phyloP scores from a whole-genome alignment of 2,797 vertebrate species.

The Choloepus didactylus region DNA sequence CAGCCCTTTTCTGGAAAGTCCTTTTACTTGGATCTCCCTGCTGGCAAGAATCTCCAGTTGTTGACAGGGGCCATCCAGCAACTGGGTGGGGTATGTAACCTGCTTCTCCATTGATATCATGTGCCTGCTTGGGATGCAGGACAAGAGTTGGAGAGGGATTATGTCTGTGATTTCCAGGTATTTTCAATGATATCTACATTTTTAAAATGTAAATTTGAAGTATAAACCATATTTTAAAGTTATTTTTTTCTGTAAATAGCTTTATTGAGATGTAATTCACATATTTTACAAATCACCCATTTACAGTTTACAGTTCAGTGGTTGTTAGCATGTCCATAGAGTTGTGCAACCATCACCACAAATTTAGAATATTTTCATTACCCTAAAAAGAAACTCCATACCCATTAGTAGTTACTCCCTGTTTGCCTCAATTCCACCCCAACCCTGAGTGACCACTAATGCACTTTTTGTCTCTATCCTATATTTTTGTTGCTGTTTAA shows the following conservation, averaged over 20 bases:
- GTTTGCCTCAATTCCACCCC: background rate
- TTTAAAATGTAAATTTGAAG: background rate
- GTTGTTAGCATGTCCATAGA: background rate
- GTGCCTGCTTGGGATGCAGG: background rate
- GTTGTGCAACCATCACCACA: background rate
- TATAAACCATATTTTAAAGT: background rate
- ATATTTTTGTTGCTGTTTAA: background rate
- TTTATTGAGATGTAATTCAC: background rate
- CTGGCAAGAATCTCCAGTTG: constrained; percentile 87
- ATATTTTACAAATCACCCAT: background rate
- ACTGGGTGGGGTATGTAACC: constrained; percentile 91
- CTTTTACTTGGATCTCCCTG: constrained; percentile 93
- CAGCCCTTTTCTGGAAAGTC: constrained; percentile 91
- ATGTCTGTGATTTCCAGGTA: background rate
- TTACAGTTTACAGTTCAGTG: background rate
- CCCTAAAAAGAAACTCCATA: background rate
- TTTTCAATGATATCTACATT: background rate
- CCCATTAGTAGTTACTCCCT: background rate
- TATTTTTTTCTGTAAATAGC: background rate
- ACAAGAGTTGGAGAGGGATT: background rate
- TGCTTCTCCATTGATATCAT: background rate
- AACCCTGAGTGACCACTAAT: background rate
- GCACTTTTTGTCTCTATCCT: background rate
- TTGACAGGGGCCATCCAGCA: constrained; percentile 89
- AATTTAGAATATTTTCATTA: constrained; percentile 17